Evolutionary conservation across 2,888 invertebrate species (phyloP), one percentile per base, ranked within the genome.

Genomic region (Copidosoma aretas): DNA sequence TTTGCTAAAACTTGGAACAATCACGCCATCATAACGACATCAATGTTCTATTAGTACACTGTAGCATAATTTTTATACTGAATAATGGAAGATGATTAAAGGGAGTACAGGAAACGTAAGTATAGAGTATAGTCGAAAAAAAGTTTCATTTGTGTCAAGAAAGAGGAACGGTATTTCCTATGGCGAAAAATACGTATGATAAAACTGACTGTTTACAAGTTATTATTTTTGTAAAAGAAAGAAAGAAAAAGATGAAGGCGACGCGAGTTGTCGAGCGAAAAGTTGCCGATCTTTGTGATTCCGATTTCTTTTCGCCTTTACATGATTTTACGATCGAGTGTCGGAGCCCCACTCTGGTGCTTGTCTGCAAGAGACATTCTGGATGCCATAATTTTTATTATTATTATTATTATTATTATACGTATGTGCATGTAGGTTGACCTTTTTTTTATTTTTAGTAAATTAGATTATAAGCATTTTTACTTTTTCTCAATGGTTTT

Each of bases 351-450:
- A 46, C 25, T 59, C 22, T 61, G 66, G 68, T 69, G 68, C 68
- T 71, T 68, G 57, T 69, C 51, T 53, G 58, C 64, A 63, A 41
- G 25, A 67, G 39, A 69, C 46, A 64, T 71, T 71, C 64, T 58
- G 59, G 61, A 71, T 71, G 68, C 71, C 71, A 71, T 71, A 71
- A 71, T 64, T 67, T 66, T 67, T 67, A 60, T 64, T 32, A 60
- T 68, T 67, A 68, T 67, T 67, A 60, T 64, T 32, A 60, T 68
- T 67, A 68, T 67, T 67, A 60, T 64, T 32, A 60, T 68, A 67
- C 60, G 61, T 67, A 59, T 17, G 63, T 41, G 59, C 60, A 65
- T 71, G 66, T 60, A 68, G 60, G 71, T 68, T 68, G 60, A 51
- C 63, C 68, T 65, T 56, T 68, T 68, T 64, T 67, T 67, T 64